phyloP scores from a whole-genome alignment of 92 coral and sea anemone species.

The Parazoanthus atlanticus region DNA sequence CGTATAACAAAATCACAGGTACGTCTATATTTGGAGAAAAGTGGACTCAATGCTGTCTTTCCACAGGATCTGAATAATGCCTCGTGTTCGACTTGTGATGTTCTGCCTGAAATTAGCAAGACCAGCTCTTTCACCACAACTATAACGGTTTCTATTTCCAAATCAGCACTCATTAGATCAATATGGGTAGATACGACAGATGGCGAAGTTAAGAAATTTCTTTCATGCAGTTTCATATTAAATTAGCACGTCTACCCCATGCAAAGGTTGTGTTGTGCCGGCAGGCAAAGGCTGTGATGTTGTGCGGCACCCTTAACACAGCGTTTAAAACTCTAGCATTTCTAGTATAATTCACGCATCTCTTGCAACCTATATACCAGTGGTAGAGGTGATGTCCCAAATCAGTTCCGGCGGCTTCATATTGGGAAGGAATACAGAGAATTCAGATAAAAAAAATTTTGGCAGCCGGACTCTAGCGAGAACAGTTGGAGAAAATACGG shows the following conservation, averaged over 20 bases:
- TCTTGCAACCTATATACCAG: neutral
- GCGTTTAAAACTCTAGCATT: constrained; percentile 6
- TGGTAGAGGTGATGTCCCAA: neutral
- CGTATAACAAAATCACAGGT: neutral
- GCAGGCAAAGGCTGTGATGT: constrained; percentile 52
- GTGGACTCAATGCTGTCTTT: neutral
- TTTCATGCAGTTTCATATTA: constrained; percentile 47
- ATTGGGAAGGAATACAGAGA: neutral
- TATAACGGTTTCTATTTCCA: neutral
- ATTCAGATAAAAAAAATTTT: neutral
- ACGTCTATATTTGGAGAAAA: neutral
- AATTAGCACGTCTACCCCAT: constrained; percentile 67
- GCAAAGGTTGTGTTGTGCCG: constrained; percentile 72
- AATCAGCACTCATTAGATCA: neutral
- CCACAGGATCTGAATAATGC: neutral
- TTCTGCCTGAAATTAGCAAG: neutral
- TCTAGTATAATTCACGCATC: neutral
- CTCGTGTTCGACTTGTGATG: neutral
- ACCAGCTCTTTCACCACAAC: neutral
- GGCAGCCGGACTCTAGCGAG: neutral
- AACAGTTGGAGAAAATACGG: neutral
- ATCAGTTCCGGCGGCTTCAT: neutral
- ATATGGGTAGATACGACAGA: neutral
- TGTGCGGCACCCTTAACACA: constrained; percentile 19
- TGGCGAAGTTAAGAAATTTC: constrained; percentile 16